Conservation (phyloP, 2,113 vertebrate species). For the Boulengeromyrus knoepffleri region DNA sequence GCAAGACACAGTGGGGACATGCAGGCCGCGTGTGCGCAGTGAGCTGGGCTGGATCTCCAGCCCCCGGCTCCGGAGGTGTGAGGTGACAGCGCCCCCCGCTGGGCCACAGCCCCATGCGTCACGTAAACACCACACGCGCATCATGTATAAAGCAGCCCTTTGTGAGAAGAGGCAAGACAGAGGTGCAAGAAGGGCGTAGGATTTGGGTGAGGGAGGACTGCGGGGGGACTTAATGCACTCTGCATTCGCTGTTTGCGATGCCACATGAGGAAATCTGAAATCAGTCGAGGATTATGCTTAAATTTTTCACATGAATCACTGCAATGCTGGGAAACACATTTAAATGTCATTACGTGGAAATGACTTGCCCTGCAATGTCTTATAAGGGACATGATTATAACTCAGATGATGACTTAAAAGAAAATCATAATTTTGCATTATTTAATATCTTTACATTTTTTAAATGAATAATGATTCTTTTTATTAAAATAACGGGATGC, state of each 20-base stretch:
- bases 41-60: background rate
- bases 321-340: background rate
- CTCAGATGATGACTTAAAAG: background rate
- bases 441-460: background rate
- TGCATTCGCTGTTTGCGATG: background rate
- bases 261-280: background rate
- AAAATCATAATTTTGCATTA: too few species aligned
- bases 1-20: background rate
- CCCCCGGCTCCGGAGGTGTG: background rate
- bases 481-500: background rate
- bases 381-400: too few species aligned
- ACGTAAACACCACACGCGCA: background rate
- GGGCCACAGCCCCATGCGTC: background rate
- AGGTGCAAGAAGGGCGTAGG: background rate
- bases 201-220: background rate
- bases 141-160: background rate
- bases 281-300: background rate
- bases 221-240: background rate
- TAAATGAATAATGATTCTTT: background rate
- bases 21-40: background rate
- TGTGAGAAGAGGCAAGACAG: background rate
- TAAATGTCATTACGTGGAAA: constrained; percentile 15
- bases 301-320: background rate
- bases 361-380: background rate
- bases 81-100: background rate